Evolutionary conservation across 2,797 vertebrate genomes (phyloP), one percentile per base, ranked within the genome.

Genomic region (Dromococcyx pavoninus): DNA sequence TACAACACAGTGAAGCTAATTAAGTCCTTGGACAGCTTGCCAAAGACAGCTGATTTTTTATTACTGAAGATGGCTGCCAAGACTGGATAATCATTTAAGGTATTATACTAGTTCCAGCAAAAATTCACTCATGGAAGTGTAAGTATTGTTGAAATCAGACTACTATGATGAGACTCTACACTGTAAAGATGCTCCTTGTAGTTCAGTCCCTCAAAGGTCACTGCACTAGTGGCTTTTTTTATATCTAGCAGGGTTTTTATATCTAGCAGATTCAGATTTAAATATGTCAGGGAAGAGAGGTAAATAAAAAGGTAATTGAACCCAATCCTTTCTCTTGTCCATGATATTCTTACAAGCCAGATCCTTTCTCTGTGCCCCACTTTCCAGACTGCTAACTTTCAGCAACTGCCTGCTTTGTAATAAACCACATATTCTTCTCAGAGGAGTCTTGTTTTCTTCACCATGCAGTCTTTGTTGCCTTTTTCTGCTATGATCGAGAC

Each of bases 11-110:
- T 64, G 61, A 16, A 83, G 69, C 30, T 93, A 91, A 89, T 96
- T 92, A 89, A 86, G 41, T 94, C 70, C 64, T 94, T 89, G 64
- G 17, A 92, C 69, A 92, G 76, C 61, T 92, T 94, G 82, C 65
- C 82, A 86, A 92, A 94, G 69, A 74, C 69, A 83, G 66, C 54
- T 90, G 83, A 24, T 90, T 83, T 83, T 94, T 75, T 83, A 2
- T 71, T 88, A 44, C 41, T 83, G 64, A 83, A 61, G 39, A 56
- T 4, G 3, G 41, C 76, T 92, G 85, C 46, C 54, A 86, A 86
- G 48, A 35, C 53, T 89, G 65, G 57, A 74, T 83, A 83, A 83
- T 89, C 15, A 39, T 83, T 89, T 76, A 85, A 92, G 74, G 79
- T 86, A 83, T 35, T 65, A 43, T n/a, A 23, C 14, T 67, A 88